Evolutionary conservation across 1,140 invertebrate species (phyloP), one percentile per base, ranked within the genome.

Genomic region (Choristoneura fumiferana): DNA sequence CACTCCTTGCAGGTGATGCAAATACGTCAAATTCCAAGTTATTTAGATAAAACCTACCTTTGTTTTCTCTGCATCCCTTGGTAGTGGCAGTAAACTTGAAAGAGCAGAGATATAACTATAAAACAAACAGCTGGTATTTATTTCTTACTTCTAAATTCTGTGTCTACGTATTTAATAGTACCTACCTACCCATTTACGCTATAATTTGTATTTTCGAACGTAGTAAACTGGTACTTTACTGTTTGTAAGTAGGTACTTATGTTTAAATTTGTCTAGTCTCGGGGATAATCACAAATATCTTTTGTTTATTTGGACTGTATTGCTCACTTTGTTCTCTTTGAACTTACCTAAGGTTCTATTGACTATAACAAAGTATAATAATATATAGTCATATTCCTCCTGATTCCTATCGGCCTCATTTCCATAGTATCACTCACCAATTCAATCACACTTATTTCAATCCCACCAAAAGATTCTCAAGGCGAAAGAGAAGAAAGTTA

Each of bases 391-490:
- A 29, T 29, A 6, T 29, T n/a, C 22, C 2, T 6, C 22, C 22
- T 29, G 22, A 29, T 29, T 29, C 22, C 22, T 29, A 29, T 29
- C 22, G 22, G 6, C 22, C 22, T 29, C 2, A 29, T 29, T 29
- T 3, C 22, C 22, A 29, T 29, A 29, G 22, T 29, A 29, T 29
- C 43, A 10, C 18, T 49, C 14, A 17, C 9, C 18, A 33, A 49
- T 49, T 12, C 43, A 49, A 49, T 49, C 43, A 15, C 8, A 49
- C 22, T 33, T 45, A 39, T 13, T 45, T 49, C 49, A 74, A 68
- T 71, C 53, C 60, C 58, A 17, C 33, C 22, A 18, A 54, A 60
- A 59, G 59, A 65, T 57, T 71, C 69, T 59, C 67, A 45, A 71
- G 72, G 22, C 2, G 22, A 29, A 29, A 79, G 76, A 69, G 18